Percentiles rank a stretch among this genome's conserved stretches.
Conservation (phyloP, 2,113 vertebrate genomes). For the Narcine bancroftii region DNA sequence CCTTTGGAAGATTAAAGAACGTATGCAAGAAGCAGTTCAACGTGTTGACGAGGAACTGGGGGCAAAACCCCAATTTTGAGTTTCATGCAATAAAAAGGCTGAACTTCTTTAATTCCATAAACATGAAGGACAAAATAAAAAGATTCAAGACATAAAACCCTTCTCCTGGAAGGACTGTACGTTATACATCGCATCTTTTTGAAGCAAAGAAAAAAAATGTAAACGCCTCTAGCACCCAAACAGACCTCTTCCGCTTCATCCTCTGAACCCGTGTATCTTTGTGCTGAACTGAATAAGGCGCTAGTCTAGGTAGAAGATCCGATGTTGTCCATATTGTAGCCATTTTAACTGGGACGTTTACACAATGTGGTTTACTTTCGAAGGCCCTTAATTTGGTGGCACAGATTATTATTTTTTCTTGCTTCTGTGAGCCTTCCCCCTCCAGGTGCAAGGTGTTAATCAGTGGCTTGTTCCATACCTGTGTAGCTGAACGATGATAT, state of each 20-base stretch:
- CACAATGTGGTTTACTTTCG: constrained; percentile 67
- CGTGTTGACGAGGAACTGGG: constrained; percentile 67
- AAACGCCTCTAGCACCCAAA: constrained; percentile 58
- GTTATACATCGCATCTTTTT: constrained; percentile 46
- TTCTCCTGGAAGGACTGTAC: constrained; percentile 69
- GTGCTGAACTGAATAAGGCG: constrained; percentile 60
- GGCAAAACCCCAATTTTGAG: constrained; percentile 57
- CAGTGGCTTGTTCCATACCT: constrained; percentile 32
- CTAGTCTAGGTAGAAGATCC: constrained; percentile 69
- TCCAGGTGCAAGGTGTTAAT: constrained; percentile 48
- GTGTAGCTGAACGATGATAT: constrained; percentile 33
- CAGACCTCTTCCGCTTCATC: constrained; percentile 64
- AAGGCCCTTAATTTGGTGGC: constrained; percentile 47
- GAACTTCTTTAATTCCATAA: constrained; percentile 81
- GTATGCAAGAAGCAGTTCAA: constrained; percentile 83
- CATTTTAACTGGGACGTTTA: constrained; percentile 82
- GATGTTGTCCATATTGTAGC: constrained; percentile 69
- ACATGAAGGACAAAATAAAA: constrained; percentile 78
- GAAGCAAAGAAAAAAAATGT: constrained; percentile 54
- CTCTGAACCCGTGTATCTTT: constrained; percentile 63
- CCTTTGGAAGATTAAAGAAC: constrained; percentile 79
- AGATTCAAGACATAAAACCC: constrained; percentile 71
- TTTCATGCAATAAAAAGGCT: constrained; percentile 81
- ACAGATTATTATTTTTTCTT: constrained; percentile 20
- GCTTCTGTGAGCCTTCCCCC: constrained; percentile 42